Percentiles rank a stretch among this genome's conserved stretches.
These are phyloP conservation scores for Tribolium madens DNA, from an alignment of 1,140 invertebrate genomes.

Conservation along the genomic window DNA sequence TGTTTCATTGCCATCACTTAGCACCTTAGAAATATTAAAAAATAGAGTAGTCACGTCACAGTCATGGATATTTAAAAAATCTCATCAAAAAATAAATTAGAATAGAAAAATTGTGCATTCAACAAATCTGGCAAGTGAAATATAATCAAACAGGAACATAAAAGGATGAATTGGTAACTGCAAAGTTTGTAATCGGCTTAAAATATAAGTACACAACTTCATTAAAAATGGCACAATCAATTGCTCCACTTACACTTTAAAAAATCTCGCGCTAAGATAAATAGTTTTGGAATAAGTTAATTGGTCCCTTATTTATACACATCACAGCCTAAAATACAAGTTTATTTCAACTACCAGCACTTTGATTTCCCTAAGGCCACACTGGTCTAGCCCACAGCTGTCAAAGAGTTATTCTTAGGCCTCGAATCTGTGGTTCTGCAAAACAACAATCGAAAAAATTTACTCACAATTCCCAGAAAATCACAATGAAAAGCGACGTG, in stretches of 20 bases:
- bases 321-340: slow-evolving; percentile 63
- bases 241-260: slow-evolving; percentile 27
- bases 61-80: slow-evolving; percentile 44
- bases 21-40: slow-evolving; percentile 37
- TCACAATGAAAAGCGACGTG: neutral
- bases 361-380: slow-evolving; percentile 50
- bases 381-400: slow-evolving; percentile 57
- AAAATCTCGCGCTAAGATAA: slow-evolving; percentile 15
- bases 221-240: slow-evolving; percentile 14
- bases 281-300: slow-evolving; percentile 33
- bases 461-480: neutral
- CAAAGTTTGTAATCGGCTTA: slow-evolving; percentile 19
- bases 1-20: slow-evolving; percentile 9
- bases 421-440: slow-evolving; percentile 68
- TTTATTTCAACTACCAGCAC: slow-evolving; percentile 48
- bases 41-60: slow-evolving; percentile 45
- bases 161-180: slow-evolving; percentile 38
- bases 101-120: slow-evolving; percentile 31
- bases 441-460: slow-evolving; percentile 47
- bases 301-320: slow-evolving; percentile 62
- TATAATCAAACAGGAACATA: slow-evolving; percentile 38
- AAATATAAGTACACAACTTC: slow-evolving; percentile 29
- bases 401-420: slow-evolving; percentile 70
- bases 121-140: slow-evolving; percentile 40
- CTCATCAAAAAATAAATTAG: slow-evolving; percentile 10